Evolutionary conservation across 1,140 invertebrate genomes (phyloP), one percentile per base, ranked within the genome.

Genomic region (Drosophila busckii): DNA sequence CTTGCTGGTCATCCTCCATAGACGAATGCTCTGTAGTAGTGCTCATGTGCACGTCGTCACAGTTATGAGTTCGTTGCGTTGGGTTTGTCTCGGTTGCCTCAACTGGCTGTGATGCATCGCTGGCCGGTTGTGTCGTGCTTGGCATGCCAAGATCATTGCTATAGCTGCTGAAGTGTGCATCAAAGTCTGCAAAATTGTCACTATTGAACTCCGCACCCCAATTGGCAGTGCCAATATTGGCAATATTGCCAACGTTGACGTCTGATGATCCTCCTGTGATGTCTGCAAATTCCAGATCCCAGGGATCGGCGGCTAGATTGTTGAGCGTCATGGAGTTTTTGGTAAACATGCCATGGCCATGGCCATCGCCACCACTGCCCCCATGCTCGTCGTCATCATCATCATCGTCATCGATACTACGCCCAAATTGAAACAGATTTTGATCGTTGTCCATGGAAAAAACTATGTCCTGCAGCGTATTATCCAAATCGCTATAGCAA

Each of bases 151-250:
- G 44, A 60, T 86, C 84, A 10, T 76, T 86, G 37, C 64, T 41
- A 20, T 78, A 84, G 2, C 65, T 84, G 38, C 80, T 80, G 10
- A 87, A 87, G 38, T 86, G 82, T 4, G 85, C 70, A 70, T 86
- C 78, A 9, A 87, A 87, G 40, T 87, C 84, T 15, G 85, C 85
- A 66, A 87, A 87, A 13, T 86, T 86, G 28, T 85, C 82, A 3
- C 63, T 62, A 32, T 60, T 59, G 13, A 82, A 85, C 0, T 82
- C 82, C 4, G 64, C 35, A 10, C 56, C 63, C 82, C 82, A 85
- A 35, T 63, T 75, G 41, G 54, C 56, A 1, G 76, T 65, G 35
- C 55, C 59, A 5, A 69, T 62, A 22, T 58, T 25, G 2, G 29
- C 16, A 7, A 13, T 59, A 28, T 73, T 25, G 2, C 29, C 16